Percentiles rank a stretch among this genome's conserved stretches.
Conservation (phyloP, 2,113 vertebrate genomes). For the Nerophis ophidion region DNA sequence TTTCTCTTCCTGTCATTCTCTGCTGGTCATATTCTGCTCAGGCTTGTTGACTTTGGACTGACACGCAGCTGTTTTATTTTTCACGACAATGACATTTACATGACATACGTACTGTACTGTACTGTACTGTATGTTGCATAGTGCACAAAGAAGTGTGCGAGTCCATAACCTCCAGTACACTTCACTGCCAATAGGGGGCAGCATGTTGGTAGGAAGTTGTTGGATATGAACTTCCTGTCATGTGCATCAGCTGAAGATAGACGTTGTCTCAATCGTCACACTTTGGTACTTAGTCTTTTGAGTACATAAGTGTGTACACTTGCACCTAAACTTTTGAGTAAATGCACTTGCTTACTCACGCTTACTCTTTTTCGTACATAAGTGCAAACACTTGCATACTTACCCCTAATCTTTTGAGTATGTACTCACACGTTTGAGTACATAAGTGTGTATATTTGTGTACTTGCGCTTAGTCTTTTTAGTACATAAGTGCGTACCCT, state of each 20-base stretch:
- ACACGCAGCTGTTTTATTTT: no score
- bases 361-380: no score
- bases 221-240: neutral
- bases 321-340: no score
- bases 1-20: constrained; percentile 5
- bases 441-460: no score
- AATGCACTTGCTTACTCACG: no score
- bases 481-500: no score
- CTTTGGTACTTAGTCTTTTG: neutral
- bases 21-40: constrained; percentile 30
- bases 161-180: neutral
- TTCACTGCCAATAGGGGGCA: neutral
- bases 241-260: constrained; percentile 7
- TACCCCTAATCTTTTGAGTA: no score
- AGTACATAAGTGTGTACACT: no score
- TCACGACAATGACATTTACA: neutral
- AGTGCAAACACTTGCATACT: no score
- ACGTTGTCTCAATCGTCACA: constrained; percentile 2
- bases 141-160: neutral
- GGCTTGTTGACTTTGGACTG: constrained; percentile 22
- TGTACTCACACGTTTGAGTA: no score
- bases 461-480: no score
- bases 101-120: neutral
- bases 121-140: no score
- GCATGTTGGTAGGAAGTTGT: neutral